Evolutionary conservation across 2,797 vertebrate species (phyloP), one percentile per base, ranked within the genome.

Genomic region (Borostomias antarcticus): DNA sequence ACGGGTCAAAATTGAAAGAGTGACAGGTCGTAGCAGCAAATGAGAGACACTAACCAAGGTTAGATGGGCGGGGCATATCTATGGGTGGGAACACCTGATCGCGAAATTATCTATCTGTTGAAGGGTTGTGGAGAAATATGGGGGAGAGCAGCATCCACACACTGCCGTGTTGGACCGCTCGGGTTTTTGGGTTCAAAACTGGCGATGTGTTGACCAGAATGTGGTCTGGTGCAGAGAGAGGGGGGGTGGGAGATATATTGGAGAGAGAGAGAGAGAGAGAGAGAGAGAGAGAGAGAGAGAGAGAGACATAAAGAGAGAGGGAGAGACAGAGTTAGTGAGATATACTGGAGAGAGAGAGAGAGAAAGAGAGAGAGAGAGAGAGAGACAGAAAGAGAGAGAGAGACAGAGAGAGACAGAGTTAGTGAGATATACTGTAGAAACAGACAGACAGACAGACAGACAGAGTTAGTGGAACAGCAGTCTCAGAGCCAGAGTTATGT

Each of bases 371-470:
- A 53, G 21, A 64, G 50, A 54, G 3, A 58, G n/a, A n/a, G 1
- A 61, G 67, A 65, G 52, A n/a, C n/a, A n/a, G n/a, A n/a, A n/a
- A n/a, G n/a, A n/a, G n/a, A n/a, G n/a, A n/a, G n/a, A n/a, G n/a
- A n/a, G n/a, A n/a, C n/a, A 70, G 50, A 64, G 47, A 66, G 67
- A 61, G 4, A 50, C 65, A 79, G 33, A 25, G 29, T 58, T 25
- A 67, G n/a, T 53, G 13, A 37, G 19, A n/a, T 2, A 62, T 68
- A 32, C 48, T 15, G 15, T 9, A 40, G 6, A 6, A 11, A 47
- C 13, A 47, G 43, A n/a, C 17, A 5, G 17, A 47, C 13, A 19
- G 43, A 19, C 13, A 19, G 43, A n/a, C 15, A 21, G 45, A 21
- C 3, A 19, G 45, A 19, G 1, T 4, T 13, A 33, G 30, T n/a